Evolutionary conservation across 23 tunicate genomes (phyloP), one percentile per base, ranked within the genome.

Genomic region (Trididemnum miniatum): DNA sequence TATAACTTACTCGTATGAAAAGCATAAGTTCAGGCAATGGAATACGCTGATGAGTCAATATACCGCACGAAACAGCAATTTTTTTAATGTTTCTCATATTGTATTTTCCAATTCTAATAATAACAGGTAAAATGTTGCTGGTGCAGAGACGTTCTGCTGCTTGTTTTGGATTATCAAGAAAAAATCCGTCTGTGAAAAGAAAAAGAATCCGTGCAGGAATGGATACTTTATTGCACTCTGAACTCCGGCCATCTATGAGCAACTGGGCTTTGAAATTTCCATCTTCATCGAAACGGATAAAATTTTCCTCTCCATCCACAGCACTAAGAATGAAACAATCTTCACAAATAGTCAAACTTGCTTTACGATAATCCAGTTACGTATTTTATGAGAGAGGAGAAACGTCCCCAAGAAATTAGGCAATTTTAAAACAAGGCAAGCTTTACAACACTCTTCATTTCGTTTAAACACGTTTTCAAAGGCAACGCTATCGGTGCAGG

Each of bases 141-240:
- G 79, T 85, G 72, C 97, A 92, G 28, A 92, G 71, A 60, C 89
- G 36, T 66, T 81, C 62, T 2, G 97, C 91, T 0, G 92, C 89
- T 31, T 71, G 85, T 40, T 63, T 77, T 0, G 87, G 88, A 25
- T 92, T 85, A 51, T 92, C 97, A 39, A 78, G 66, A 59, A 91
- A 86, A 37, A 38, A 78, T 5, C 80, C 92, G 63, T 92, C 97
- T 23, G 94, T 82, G 0, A 92, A 77, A 31, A 92, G 35, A 59
- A 92, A 92, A 22, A 87, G 39, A 29, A 92, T 78, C 64, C 86
- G 75, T 0, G 97, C 90, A 23, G 83, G 75, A 28, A 82, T 20
- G 9, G 29, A 4, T 2, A 7, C 31, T 22, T 5, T 26, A 40
- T 39, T 73, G 38, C 79, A 73, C 28, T 39, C 28, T 2, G 28